A percentile compares a stretch with the other conserved stretches of the same genome.
Evolutionary conservation across 2,888 invertebrate genomes (phyloP).

Genomic region (Osmoderma eremita): DNA sequence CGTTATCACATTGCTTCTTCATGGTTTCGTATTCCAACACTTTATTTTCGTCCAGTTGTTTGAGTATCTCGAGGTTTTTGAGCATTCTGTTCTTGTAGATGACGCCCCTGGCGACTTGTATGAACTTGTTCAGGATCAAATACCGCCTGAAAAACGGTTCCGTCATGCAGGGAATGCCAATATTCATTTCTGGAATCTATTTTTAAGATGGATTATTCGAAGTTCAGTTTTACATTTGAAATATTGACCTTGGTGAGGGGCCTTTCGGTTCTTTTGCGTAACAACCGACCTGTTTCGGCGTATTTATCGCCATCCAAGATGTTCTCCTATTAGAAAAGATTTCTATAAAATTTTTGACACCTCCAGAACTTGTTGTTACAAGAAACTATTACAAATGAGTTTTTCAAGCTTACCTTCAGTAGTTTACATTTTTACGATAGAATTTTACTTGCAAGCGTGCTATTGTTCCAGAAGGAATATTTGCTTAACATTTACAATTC

Average conservation of each 20-base stretch:
- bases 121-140: constrained; percentile 55
- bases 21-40: constrained; percentile 46
- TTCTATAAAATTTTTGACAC: too few species aligned
- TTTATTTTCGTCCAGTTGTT: constrained; percentile 43
- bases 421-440: too few species aligned
- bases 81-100: constrained; percentile 55
- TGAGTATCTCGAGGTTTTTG: constrained; percentile 53
- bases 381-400: too few species aligned
- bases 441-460: too few species aligned
- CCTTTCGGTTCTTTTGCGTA: constrained; percentile 51
- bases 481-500: too few species aligned
- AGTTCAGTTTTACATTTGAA: too few species aligned
- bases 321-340: constrained; percentile 21
- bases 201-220: too few species aligned
- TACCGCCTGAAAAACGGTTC: constrained; percentile 58
- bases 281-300: constrained; percentile 43
- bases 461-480: too few species aligned
- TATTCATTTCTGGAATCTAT: constrained; percentile 16
- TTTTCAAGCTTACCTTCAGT: too few species aligned
- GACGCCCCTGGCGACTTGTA: constrained; percentile 53
- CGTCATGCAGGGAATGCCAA: constrained; percentile 45
- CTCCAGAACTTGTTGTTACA: too few species aligned
- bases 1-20: constrained; percentile 45
- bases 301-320: constrained; percentile 16
- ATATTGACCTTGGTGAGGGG: constrained; percentile 48